phyloP scores from a whole-genome alignment of 2,113 vertebrate species.

The Austrofundulus limnaeus region DNA sequence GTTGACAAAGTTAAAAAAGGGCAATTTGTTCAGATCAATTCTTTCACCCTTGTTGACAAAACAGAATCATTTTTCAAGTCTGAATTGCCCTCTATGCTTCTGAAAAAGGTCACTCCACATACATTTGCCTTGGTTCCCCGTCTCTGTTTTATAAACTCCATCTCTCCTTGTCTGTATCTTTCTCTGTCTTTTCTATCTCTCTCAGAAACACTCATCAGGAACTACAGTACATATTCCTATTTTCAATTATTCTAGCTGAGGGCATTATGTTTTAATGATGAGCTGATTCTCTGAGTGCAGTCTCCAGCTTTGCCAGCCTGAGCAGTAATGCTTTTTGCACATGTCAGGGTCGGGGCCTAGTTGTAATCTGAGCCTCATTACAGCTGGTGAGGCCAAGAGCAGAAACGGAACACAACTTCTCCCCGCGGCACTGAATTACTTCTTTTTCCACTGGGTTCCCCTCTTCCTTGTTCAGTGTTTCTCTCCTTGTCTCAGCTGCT shows the following conservation, averaged over 20 bases:
- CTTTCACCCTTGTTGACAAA: not conserved
- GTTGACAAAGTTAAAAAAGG: not conserved
- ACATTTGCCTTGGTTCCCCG: slow-evolving; percentile 16
- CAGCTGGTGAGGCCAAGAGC: slow-evolving; percentile 73
- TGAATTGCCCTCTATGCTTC: slow-evolving; percentile 9
- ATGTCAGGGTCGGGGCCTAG: slow-evolving; percentile 77
- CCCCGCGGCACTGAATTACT: slow-evolving; percentile 77
- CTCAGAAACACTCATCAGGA: slow-evolving; percentile 58
- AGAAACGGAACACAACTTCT: slow-evolving; percentile 77
- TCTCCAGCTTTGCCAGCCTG: slow-evolving; percentile 66
- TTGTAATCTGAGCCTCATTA: slow-evolving; percentile 81
- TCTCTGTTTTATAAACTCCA: slow-evolving; percentile 28
- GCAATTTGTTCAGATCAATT: not conserved
- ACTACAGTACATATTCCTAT: slow-evolving; percentile 61
- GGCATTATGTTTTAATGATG: slow-evolving; percentile 84
- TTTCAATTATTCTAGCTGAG: slow-evolving; percentile 78
- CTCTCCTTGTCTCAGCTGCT: slow-evolving; percentile 68
- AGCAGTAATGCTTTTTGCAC: slow-evolving; percentile 76
- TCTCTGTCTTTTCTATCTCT: slow-evolving; percentile 34
- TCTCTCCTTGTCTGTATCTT: slow-evolving; percentile 31
- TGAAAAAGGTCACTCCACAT: slow-evolving; percentile 21
- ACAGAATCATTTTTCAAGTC: slow-evolving; percentile 19
- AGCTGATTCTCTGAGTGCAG: slow-evolving; percentile 71
- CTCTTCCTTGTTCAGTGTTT: slow-evolving; percentile 59
- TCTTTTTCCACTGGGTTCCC: slow-evolving; percentile 69